These are phyloP conservation scores for Semnornis frantzii DNA, from an alignment of 2,113 vertebrate genomes.

Conservation along the genomic window DNA sequence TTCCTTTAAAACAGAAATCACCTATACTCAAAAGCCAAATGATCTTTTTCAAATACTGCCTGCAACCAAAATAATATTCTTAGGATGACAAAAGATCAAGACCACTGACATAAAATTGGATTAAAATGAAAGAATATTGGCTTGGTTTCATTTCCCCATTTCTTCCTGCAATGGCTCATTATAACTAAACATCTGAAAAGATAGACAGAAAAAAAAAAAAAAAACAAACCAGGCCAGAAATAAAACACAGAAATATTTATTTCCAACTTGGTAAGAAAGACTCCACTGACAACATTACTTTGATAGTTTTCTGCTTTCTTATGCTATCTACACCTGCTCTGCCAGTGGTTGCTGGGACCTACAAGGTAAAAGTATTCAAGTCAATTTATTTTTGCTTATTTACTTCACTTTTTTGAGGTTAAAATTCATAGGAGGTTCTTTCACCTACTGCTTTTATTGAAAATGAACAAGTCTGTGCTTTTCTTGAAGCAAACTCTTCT, in stretches of 20 bases:
- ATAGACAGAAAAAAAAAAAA: background rate
- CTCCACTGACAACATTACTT: background rate
- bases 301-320: background rate
- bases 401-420: background rate
- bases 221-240: background rate
- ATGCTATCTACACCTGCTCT: background rate
- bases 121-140: background rate
- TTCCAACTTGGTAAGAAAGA: background rate
- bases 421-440: background rate
- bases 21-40: background rate
- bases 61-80: background rate
- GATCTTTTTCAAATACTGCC: background rate
- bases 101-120: conserved; percentile 6
- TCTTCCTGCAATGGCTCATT: background rate
- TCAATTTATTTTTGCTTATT: background rate
- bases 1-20: conserved; percentile 39
- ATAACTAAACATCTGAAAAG: background rate
- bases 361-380: background rate
- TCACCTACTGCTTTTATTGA: background rate
- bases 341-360: background rate
- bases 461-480: background rate
- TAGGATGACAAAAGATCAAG: conserved; percentile 18
- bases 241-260: background rate
- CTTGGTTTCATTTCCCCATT: background rate
- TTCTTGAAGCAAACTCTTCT: background rate